These are phyloP conservation scores for Rhea americana DNA, from an alignment of 2,113 vertebrate species.

Conservation along the genomic window DNA sequence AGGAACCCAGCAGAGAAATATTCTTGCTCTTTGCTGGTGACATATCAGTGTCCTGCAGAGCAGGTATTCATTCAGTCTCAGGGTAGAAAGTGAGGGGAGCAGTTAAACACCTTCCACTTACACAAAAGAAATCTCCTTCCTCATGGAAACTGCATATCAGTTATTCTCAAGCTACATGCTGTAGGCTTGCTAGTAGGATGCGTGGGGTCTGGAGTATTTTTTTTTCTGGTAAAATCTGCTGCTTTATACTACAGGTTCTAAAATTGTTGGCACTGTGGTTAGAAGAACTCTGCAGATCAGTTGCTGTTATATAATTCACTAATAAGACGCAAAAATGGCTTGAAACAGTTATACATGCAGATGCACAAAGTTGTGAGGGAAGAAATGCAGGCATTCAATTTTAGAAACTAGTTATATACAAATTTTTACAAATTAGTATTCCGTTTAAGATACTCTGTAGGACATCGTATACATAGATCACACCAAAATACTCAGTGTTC, in stretches of 20 bases:
- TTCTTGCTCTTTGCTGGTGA: not conserved
- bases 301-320: not conserved
- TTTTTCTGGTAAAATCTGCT: not conserved
- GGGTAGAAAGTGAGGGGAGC: not conserved
- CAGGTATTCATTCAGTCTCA: not conserved
- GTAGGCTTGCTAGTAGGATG: not conserved
- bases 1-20: not conserved
- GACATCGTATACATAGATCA: not conserved
- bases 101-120: not conserved
- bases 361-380: not conserved
- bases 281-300: not conserved
- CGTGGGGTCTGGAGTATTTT: fast-evolving
- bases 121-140: not conserved
- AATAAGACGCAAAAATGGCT: not conserved
- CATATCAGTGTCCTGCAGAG: not conserved
- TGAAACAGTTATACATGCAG: not conserved
- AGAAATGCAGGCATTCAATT: not conserved
- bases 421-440: not conserved
- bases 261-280: not conserved
- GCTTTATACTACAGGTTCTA: not conserved
- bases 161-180: not conserved
- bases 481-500: not conserved
- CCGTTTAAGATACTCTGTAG: not conserved
- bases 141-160: not conserved
- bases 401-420: not conserved